A percentile compares a stretch with the other conserved stretches of the same genome.
Conservation (phyloP, 1,140 invertebrate species). For the Cydia splendana region DNA sequence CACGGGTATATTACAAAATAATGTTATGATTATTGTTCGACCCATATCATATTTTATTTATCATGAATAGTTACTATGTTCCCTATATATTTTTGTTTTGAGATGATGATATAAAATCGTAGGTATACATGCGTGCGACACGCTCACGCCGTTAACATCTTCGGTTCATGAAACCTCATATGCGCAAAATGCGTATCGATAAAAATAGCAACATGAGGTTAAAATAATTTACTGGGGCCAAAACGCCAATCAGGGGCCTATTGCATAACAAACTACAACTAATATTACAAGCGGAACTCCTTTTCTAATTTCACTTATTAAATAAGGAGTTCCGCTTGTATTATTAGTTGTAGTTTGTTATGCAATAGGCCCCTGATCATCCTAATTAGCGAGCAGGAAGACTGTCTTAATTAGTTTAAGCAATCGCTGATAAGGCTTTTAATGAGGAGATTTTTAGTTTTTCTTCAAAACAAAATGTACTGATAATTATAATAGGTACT, state of each 20-base stretch:
- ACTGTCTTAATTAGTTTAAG: not conserved
- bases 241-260: too few relatives aligned
- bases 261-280: too few relatives aligned
- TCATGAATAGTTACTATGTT: constrained; percentile 13
- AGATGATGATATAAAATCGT: not conserved
- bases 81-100: constrained; percentile 9
- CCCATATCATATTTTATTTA: constrained; percentile 2
- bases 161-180: not conserved
- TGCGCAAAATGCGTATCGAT: not conserved
- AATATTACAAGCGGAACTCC: too few relatives aligned
- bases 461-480: not conserved
- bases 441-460: not conserved
- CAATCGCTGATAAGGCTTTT: not conserved
- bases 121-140: constrained; percentile 18
- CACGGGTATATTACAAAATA: constrained; percentile 5
- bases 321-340: too few relatives aligned
- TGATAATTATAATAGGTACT: not conserved
- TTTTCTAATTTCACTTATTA: too few relatives aligned
- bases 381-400: constrained; percentile 19
- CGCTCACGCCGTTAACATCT: not conserved
- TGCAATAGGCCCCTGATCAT: too few relatives aligned
- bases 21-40: not conserved
- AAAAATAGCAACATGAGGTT: not conserved
- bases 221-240: constrained; percentile 12
- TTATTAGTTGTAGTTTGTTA: too few relatives aligned